Conservation (phyloP, 2,797 vertebrate genomes). For the Crotalus adamanteus region DNA sequence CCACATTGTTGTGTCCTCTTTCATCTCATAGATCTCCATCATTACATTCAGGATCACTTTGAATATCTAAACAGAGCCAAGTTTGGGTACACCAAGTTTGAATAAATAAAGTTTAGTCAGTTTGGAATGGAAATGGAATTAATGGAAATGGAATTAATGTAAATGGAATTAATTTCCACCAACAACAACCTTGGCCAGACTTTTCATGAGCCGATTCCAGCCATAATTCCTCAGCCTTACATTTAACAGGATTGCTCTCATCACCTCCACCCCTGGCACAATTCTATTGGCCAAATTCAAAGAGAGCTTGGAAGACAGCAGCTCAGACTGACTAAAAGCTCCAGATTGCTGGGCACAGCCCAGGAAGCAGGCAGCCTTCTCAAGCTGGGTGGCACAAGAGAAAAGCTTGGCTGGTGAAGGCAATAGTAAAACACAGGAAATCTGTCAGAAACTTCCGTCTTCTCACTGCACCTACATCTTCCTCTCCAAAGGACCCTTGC, state of each 20-base stretch:
- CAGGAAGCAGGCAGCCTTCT: background rate
- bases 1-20: background rate
- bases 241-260: background rate
- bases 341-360: background rate
- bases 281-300: background rate
- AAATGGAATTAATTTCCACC: background rate
- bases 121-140: background rate
- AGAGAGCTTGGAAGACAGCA: background rate
- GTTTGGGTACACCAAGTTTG: background rate
- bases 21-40: background rate
- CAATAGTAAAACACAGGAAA: background rate
- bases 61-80: background rate
- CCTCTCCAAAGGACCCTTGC: background rate
- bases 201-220: background rate
- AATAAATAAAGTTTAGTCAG: background rate
- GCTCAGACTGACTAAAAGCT: background rate
- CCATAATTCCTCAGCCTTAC: background rate
- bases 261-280: background rate
- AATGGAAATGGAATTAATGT: background rate
- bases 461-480: background rate
- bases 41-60: background rate
- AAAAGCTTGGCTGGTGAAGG: background rate
- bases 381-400: background rate
- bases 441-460: background rate
- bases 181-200: background rate